Conservation (phyloP, 2,797 vertebrate species). For the Saxicola maurus region DNA sequence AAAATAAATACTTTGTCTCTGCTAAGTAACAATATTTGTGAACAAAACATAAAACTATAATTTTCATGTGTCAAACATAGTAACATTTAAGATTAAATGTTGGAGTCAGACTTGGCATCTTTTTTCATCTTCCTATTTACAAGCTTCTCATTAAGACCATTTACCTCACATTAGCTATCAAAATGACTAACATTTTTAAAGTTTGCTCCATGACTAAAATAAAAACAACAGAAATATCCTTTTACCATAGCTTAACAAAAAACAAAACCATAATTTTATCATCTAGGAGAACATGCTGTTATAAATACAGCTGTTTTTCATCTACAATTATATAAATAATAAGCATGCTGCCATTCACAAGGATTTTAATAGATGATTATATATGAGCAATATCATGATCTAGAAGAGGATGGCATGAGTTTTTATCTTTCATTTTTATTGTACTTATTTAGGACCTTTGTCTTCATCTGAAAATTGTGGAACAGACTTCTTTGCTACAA, state of each 20-base stretch:
- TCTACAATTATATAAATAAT: constrained; percentile 63
- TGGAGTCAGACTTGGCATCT: constrained; percentile 20
- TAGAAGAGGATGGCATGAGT: not conserved
- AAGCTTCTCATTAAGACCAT: constrained; percentile 53
- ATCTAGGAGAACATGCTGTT: constrained; percentile 61
- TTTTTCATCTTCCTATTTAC: constrained; percentile 54
- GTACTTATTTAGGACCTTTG: constrained; percentile 65
- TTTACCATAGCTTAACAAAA: constrained; percentile 69
- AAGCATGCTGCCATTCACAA: constrained; percentile 68
- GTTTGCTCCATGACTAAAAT: constrained; percentile 49
- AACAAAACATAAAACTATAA: constrained; percentile 56
- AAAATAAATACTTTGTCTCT: constrained; percentile 57
- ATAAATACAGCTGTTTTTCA: constrained; percentile 68
- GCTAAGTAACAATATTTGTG: constrained; percentile 61
- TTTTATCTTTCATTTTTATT: constrained; percentile 42
- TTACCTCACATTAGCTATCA: constrained; percentile 56
- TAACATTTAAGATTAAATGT: constrained; percentile 40
- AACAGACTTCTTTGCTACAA: constrained; percentile 97
- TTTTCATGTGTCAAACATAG: constrained; percentile 52
- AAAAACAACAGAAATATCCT: constrained; percentile 58
- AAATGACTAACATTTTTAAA: constrained; percentile 64
- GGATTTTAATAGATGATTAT: constrained; percentile 51
- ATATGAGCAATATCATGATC: constrained; percentile 21
- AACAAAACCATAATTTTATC: constrained; percentile 61
- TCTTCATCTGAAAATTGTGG: constrained; percentile 93